These are phyloP conservation scores for Colistium nudipinnis DNA, from an alignment of 2,113 vertebrate species.

Conservation along the genomic window DNA sequence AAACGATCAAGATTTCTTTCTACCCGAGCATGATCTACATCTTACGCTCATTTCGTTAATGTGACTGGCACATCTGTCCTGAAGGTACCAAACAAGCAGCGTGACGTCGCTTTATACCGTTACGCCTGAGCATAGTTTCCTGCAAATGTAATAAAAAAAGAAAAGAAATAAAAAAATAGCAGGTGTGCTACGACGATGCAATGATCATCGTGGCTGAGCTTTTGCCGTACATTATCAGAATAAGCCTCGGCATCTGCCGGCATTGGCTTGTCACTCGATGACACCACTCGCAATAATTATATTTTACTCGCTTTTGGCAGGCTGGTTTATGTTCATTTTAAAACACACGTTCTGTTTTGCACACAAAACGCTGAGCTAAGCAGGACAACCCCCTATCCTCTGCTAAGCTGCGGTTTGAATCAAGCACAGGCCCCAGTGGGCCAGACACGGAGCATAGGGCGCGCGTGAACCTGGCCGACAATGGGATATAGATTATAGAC, in stretches of 20 bases:
- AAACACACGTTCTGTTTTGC: neutral
- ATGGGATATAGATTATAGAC: too few species aligned
- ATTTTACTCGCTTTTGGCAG: neutral
- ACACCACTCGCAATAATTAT: neutral
- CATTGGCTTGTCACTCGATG: neutral
- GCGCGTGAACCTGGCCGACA: constrained; percentile 36
- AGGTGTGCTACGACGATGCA: neutral
- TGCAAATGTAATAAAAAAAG: neutral
- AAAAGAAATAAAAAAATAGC: too few species aligned
- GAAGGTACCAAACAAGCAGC: neutral
- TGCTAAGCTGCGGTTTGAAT: neutral
- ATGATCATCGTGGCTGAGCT: neutral
- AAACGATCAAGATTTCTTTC: neutral
- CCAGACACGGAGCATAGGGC: neutral
- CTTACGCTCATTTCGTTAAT: constrained; percentile 3
- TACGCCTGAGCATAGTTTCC: neutral
- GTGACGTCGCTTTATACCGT: neutral
- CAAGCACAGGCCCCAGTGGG: constrained; percentile 4
- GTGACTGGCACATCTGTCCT: constrained; percentile 7
- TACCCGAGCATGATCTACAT: constrained; percentile 1
- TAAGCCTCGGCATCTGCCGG: neutral
- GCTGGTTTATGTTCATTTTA: neutral
- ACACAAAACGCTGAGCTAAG: neutral
- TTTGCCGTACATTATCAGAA: neutral
- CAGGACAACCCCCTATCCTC: neutral